Conservation (phyloP, 1,140 invertebrate genomes). For the Scaptomyza pallida region DNA sequence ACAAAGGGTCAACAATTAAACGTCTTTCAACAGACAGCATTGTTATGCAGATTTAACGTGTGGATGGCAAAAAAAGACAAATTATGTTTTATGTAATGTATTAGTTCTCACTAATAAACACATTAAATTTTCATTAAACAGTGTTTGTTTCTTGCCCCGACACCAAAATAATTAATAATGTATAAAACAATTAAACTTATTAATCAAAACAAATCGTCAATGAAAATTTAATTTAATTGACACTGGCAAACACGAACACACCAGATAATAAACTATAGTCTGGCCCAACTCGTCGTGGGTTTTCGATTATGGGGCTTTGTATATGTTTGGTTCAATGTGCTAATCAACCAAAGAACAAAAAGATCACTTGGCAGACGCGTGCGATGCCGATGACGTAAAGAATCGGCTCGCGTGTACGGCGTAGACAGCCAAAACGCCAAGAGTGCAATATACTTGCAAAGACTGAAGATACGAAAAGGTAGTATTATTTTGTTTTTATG, state of each 20-base stretch:
- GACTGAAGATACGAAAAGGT: conserved; percentile 21
- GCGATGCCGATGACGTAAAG: conserved; percentile 67
- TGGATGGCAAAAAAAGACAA: background rate
- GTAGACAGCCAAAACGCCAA: conserved; percentile 21
- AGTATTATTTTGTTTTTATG: conserved; percentile 9
- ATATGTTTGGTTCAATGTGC: conserved; percentile 56
- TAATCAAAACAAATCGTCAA: conserved; percentile 21
- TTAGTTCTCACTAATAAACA: background rate
- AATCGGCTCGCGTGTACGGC: conserved; percentile 55
- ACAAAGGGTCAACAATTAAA: conserved; percentile 24
- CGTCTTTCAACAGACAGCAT: conserved; percentile 1
- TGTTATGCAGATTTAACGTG: background rate
- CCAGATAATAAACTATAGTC: conserved; percentile 33
- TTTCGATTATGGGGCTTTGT: conserved; percentile 1
- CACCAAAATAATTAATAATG: no score
- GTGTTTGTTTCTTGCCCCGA: no score
- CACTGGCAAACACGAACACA: background rate
- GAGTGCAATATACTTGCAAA: conserved; percentile 35
- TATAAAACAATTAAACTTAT: conserved; percentile 18
- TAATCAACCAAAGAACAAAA: conserved; percentile 57
- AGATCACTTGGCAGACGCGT: conserved; percentile 75
- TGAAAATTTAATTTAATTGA: conserved; percentile 25
- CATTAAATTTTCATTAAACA: background rate
- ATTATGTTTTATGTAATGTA: background rate
- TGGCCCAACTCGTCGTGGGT: conserved; percentile 13